Base-by-base conservation (phyloP, 2,888 invertebrate genomes). In the Notocelia uddmanniana region DNA sequence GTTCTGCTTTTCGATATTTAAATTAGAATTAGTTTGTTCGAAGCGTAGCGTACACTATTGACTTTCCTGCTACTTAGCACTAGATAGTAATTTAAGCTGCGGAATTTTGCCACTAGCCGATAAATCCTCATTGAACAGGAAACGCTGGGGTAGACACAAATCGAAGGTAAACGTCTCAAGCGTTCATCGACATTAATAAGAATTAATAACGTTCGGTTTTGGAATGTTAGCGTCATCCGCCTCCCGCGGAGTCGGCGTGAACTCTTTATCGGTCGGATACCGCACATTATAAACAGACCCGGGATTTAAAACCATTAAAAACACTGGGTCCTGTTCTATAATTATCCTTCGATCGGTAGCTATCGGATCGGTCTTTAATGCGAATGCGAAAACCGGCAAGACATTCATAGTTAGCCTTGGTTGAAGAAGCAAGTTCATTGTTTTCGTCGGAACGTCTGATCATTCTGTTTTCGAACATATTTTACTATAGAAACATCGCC, bases 111-210 rank as follows among this genome's bases (percentile, higher is more conserved):
- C 15, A 10, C 34, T 21, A 64, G 23, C 31, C 37, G 34, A 54
- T 78, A 75, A 79, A 80, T 78, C 74, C 75, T 75, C 76, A 73
- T 73, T 55, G 48, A 83, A 74, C 82, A 86, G 85, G 87, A 86
- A 87, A 83, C 80, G 78, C 73, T 54, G 71, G 41, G 62, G 62
- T 45, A 68, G 54, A 45, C 82, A 85, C 85, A 84, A 84, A 86
- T 84, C 85, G 86, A 91, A 91, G 89, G 89, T 86, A 85, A 89
- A 88, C 86, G 83, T 82, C 86, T 89, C 84, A 78, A 87, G 88
- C 89, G 90, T 90, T 90, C 90, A 84, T 89, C 90, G 90, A 85
- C 91, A 86, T 89, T 88, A 90, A 89, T 87, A 87, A 91, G 91
- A 91, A 92, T 90, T 90, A 91, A 92, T 89, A 88, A 89, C 86